Percentiles rank a stretch among this genome's conserved stretches.
phyloP scores from a whole-genome alignment of 2,797 vertebrate genomes.

The Emys orbicularis region DNA sequence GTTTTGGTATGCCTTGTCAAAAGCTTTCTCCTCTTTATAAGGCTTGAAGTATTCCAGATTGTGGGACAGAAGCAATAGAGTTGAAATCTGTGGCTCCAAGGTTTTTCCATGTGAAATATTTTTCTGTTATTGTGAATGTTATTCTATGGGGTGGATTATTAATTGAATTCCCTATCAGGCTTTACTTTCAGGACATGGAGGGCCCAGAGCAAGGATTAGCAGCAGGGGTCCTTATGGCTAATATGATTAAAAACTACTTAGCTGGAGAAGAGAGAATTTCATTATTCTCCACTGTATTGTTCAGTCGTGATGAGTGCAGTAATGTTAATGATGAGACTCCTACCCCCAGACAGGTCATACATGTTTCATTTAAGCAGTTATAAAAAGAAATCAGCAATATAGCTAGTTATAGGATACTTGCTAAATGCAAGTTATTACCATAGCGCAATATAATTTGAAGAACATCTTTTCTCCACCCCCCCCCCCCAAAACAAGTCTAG shows the following conservation, averaged over 20 bases:
- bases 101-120: constrained; percentile 11
- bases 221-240: neutral
- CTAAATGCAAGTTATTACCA: constrained; percentile 23
- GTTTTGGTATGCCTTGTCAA: neutral
- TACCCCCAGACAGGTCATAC: neutral
- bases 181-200: constrained; percentile 38
- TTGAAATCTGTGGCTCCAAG: neutral
- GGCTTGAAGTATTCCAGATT: neutral
- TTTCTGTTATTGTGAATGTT: constrained; percentile 1
- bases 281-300: constrained; percentile 21
- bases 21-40: neutral
- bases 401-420: neutral
- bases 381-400: neutral
- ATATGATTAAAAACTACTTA: constrained; percentile 66
- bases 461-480: neutral
- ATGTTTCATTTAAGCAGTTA: neutral
- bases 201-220: constrained; percentile 53
- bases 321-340: neutral
- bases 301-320: neutral
- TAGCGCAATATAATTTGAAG: neutral
- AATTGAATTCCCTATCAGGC: constrained; percentile 70
- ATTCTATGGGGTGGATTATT: constrained; percentile 38
- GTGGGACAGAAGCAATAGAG: neutral
- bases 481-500: neutral
- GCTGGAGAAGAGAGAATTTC: constrained; percentile 13